phyloP scores from a whole-genome alignment of 2,113 vertebrate genomes.

The Oreochromis niloticus region DNA sequence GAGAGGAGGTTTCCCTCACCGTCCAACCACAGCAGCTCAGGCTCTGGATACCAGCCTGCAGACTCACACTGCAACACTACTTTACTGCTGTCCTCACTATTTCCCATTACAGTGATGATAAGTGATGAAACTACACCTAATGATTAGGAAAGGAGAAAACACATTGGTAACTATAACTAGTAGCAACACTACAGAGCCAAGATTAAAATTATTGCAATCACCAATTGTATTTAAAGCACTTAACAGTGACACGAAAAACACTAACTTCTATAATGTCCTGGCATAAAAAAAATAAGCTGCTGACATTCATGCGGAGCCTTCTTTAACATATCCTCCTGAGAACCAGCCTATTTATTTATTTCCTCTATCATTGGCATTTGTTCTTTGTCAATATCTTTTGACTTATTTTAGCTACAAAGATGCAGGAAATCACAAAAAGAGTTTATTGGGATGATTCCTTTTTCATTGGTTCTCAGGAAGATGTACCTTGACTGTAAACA shows the following conservation, averaged over 20 bases:
- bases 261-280: not conserved
- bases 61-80: not conserved
- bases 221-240: fast-evolving
- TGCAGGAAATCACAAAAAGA: too few relatives aligned
- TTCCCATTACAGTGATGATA: not conserved
- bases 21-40: not conserved
- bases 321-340: not conserved
- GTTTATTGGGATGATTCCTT: too few relatives aligned
- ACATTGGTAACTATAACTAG: not conserved
- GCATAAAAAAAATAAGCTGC: not conserved
- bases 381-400: too few relatives aligned
- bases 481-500: not conserved
- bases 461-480: too few relatives aligned
- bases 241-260: not conserved
- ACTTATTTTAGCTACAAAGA: too few relatives aligned
- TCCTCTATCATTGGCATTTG: too few relatives aligned
- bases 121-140: not conserved
- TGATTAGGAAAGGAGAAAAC: fast-evolving
- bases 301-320: not conserved
- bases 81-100: fast-evolving
- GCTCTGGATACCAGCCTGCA: not conserved
- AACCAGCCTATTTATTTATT: too few relatives aligned
- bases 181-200: not conserved
- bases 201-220: fast-evolving
- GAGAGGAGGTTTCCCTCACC: too few relatives aligned